Percentiles rank a stretch among this genome's conserved stretches.
Evolutionary conservation across 2,888 invertebrate genomes (phyloP).

Genomic region (Pachydiplax longipennis): DNA sequence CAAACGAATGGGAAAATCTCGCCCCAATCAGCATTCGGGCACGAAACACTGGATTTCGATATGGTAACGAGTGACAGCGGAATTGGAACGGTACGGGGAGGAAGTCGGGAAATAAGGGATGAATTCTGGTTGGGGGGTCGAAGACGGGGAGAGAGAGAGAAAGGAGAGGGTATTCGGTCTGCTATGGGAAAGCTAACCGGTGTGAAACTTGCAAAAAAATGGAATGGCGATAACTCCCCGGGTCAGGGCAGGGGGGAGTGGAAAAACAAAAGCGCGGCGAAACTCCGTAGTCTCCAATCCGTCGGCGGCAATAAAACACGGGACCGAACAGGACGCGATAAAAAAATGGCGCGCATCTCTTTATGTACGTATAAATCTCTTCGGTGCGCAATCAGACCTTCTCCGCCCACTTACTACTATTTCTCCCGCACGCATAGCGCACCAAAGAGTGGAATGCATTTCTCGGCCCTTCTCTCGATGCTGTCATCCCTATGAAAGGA

Average conservation of each 20-base stretch:
- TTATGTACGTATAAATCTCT: slow-evolving; percentile 35
- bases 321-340: neutral
- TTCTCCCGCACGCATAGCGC: neutral
- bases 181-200: neutral
- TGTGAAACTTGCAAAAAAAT: neutral
- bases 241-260: neutral
- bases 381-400: neutral
- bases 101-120: too few species aligned
- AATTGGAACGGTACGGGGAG: neutral
- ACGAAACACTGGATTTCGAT: slow-evolving; percentile 27
- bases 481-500: too few species aligned
- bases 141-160: too few species aligned
- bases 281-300: neutral
- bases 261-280: neutral
- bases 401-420: neutral
- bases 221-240: neutral
- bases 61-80: slow-evolving; percentile 21
- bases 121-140: neutral
- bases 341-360: slow-evolving; percentile 7
- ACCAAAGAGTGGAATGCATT: too few species aligned
- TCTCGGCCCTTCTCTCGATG: too few species aligned
- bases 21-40: neutral
- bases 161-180: neutral
- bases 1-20: neutral
- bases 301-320: slow-evolving; percentile 13